These are phyloP conservation scores for Carcharodon carcharias DNA, from an alignment of 2,797 vertebrate genomes.

Conservation along the genomic window DNA sequence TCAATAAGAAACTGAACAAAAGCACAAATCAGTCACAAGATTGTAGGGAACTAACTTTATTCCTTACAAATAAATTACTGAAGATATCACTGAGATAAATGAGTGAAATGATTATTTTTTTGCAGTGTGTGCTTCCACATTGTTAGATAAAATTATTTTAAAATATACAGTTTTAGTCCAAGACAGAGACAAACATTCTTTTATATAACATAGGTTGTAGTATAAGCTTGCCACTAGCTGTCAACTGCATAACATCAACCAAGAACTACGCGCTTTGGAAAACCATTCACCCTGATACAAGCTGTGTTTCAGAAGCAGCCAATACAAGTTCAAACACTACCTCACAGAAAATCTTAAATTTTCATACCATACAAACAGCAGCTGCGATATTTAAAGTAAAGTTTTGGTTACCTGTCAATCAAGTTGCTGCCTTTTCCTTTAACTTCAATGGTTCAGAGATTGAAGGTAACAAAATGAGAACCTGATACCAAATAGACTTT, in stretches of 20 bases:
- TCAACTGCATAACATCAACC: background rate
- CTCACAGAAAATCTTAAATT: no score
- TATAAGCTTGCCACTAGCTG: background rate
- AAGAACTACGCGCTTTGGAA: background rate
- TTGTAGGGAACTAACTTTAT: background rate
- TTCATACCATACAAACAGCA: background rate
- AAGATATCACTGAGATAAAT: background rate
- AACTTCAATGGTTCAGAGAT: background rate
- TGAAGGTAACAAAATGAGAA: background rate
- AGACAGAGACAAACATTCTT: background rate
- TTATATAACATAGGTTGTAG: background rate
- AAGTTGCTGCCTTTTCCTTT: background rate
- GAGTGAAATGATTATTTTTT: background rate
- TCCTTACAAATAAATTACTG: no score
- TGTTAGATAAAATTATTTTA: background rate
- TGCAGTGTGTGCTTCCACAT: background rate
- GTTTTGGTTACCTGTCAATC: slow-evolving; percentile 25
- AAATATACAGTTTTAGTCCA: background rate
- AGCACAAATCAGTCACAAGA: background rate
- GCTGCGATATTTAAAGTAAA: background rate
- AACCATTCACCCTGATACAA: background rate
- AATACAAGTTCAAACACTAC: background rate
- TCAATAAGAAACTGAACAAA: background rate
- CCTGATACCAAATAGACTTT: slow-evolving; percentile 38
- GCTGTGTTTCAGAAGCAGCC: background rate